phyloP scores from a whole-genome alignment of 1,140 invertebrate genomes.

The Ctenoplectra terminalis region DNA sequence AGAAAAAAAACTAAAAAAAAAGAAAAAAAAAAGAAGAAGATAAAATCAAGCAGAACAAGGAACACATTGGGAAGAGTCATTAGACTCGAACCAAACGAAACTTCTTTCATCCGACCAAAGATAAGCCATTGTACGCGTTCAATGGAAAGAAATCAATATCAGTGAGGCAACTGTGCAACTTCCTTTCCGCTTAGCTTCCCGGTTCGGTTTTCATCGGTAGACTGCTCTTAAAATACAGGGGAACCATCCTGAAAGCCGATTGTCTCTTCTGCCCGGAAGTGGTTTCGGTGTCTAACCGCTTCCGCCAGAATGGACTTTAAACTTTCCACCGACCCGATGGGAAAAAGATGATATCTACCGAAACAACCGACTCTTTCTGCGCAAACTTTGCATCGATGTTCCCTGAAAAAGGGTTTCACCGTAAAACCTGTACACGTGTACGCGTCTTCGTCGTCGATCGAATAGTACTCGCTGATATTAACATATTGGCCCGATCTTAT shows the following conservation, averaged over 20 bases:
- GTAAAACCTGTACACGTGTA: too few species aligned
- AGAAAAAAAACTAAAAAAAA: too few species aligned
- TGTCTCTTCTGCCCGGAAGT: conserved; percentile 65
- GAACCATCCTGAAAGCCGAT: conserved; percentile 53
- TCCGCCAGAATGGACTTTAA: conserved; percentile 58
- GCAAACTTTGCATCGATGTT: conserved; percentile 42
- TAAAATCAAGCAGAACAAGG: not conserved
- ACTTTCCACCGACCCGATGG: conserved; percentile 49
- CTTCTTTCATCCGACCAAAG: conserved; percentile 4
- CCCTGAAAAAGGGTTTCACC: too few species aligned
- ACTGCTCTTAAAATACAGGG: conserved; percentile 63
- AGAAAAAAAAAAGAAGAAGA: too few species aligned
- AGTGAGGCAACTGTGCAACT: conserved; percentile 25
- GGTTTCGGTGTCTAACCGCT: conserved; percentile 65
- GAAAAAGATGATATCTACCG: conserved; percentile 53
- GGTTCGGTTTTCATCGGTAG: conserved; percentile 61
- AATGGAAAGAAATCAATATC: conserved; percentile 65
- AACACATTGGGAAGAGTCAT: not conserved
- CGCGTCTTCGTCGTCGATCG: not conserved
- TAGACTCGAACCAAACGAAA: not conserved
- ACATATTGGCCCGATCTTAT: not conserved
- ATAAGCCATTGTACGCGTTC: conserved; percentile 25
- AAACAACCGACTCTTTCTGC: conserved; percentile 41
- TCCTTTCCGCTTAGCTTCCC: conserved; percentile 42
- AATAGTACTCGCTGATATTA: not conserved